These are phyloP conservation scores for Macaria liturata DNA, from an alignment of 2,888 invertebrate species.

Conservation along the genomic window DNA sequence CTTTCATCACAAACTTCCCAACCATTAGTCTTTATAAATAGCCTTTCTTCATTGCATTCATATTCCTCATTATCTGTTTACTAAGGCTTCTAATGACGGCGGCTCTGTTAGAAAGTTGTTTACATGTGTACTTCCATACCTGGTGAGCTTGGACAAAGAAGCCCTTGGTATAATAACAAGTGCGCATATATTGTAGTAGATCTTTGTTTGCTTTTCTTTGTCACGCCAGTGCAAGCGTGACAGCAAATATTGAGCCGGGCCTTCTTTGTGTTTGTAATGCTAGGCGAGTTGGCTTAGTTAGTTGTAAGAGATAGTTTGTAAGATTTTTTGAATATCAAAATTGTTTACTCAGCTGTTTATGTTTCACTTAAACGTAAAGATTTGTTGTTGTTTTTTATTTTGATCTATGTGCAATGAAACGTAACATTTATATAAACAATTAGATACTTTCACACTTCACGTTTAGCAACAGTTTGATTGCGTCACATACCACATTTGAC, in stretches of 20 bases:
- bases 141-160: slow-evolving; percentile 27
- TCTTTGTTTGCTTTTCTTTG: slow-evolving; percentile 26
- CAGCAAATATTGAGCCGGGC: not conserved
- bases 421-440: no score
- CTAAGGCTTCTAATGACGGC: slow-evolving; percentile 25
- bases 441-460: no score
- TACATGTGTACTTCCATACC: slow-evolving; percentile 24
- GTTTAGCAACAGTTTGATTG: no score
- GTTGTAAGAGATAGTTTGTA: no score
- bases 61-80: slow-evolving; percentile 25
- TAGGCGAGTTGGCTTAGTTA: no score
- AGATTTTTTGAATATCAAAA: no score
- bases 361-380: no score
- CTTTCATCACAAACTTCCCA: slow-evolving; percentile 14
- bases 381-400: no score
- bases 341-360: no score
- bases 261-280: no score
- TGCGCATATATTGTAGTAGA: slow-evolving; percentile 25
- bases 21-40: slow-evolving; percentile 19
- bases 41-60: slow-evolving; percentile 21
- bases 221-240: slow-evolving; percentile 2
- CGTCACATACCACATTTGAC: no score
- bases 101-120: slow-evolving; percentile 36
- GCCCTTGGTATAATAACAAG: slow-evolving; percentile 30
- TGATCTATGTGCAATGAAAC: no score